A percentile compares a stretch with the other conserved stretches of the same genome.
Evolutionary conservation across 2,797 vertebrate genomes (phyloP).

Genomic region (Macroramphosus scolopax): DNA sequence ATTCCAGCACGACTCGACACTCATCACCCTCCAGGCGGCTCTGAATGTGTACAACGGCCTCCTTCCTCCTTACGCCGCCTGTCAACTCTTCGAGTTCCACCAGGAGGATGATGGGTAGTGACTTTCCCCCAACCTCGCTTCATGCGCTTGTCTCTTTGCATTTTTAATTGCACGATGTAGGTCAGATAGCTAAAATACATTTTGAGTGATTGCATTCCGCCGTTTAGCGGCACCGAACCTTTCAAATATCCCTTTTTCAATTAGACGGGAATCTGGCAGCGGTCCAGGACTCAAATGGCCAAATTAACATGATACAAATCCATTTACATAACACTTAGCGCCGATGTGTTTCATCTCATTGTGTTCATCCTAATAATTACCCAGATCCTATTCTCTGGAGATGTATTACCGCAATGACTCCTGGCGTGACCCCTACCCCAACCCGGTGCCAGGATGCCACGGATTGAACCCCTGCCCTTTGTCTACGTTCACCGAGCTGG

Average conservation of each 20-base stretch:
- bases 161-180: constrained; percentile 49
- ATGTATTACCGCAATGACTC: constrained; percentile 87
- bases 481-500: constrained; percentile 76
- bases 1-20: constrained; percentile 86
- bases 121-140: constrained; percentile 31
- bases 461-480: constrained; percentile 80
- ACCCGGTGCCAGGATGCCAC: constrained; percentile 81
- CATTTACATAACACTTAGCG: constrained; percentile 31
- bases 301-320: constrained; percentile 33
- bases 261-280: constrained; percentile 26
- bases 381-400: constrained; percentile 82
- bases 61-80: constrained; percentile 86
- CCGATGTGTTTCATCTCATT: no score
- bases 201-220: constrained; percentile 20
- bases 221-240: constrained; percentile 9
- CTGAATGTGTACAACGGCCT: constrained; percentile 84
- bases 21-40: constrained; percentile 88
- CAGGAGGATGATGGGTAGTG: constrained; percentile 78
- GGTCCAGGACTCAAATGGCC: constrained; percentile 38
- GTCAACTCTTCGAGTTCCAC: constrained; percentile 88
- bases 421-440: constrained; percentile 72
- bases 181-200: constrained; percentile 30
- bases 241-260: constrained; percentile 16
- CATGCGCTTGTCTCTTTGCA: constrained; percentile 28
- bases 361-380: constrained; percentile 41